Percentiles rank a stretch among this genome's conserved stretches.
Evolutionary conservation across 2,888 invertebrate genomes (phyloP).

Genomic region (Hemithea aestivaria): DNA sequence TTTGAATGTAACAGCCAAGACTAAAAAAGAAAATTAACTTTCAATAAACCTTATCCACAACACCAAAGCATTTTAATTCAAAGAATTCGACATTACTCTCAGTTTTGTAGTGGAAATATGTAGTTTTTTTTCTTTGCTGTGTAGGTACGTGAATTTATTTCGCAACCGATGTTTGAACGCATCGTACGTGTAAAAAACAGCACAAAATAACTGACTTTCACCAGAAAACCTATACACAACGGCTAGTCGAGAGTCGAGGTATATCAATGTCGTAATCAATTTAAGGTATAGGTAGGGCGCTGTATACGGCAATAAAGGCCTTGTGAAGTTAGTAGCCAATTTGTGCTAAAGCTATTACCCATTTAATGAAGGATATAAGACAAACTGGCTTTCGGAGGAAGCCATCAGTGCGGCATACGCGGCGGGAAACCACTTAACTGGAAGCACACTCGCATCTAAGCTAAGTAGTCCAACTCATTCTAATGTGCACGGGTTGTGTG

Average conservation of each 20-base stretch:
- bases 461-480: conserved; percentile 59
- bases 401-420: conserved; percentile 53
- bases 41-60: too few relatives aligned
- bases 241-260: too few relatives aligned
- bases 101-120: too few relatives aligned
- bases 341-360: conserved; percentile 48
- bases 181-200: too few relatives aligned
- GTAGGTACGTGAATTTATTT: too few relatives aligned
- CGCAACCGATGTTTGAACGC: too few relatives aligned
- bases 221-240: neutral
- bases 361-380: conserved; percentile 58
- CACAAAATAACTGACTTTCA: too few relatives aligned
- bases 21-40: too few relatives aligned
- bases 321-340: conserved; percentile 43
- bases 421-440: conserved; percentile 54
- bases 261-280: conserved; percentile 34
- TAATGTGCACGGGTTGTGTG: conserved; percentile 46
- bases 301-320: conserved; percentile 31
- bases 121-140: too few relatives aligned
- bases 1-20: too few relatives aligned
- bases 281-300: conserved; percentile 26
- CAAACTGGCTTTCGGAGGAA: conserved; percentile 55
- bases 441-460: conserved; percentile 47
- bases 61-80: too few relatives aligned
- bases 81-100: too few relatives aligned